Percentiles rank a stretch among this genome's conserved stretches.
Conservation (phyloP, 2,888 invertebrate genomes). For the Melieria crassipennis region DNA sequence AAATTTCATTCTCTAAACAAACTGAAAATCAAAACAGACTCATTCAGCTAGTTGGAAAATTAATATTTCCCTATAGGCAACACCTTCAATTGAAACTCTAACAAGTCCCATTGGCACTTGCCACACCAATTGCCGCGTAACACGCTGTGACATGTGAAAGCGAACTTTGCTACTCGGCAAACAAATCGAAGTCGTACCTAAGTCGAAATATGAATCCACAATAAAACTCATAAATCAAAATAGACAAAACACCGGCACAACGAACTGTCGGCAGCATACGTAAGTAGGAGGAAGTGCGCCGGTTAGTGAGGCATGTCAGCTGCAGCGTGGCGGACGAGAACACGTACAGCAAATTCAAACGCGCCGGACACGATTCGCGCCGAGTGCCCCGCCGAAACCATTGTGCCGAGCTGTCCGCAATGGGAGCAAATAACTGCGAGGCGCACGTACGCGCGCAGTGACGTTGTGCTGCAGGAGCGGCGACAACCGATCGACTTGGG, state of each 20-base stretch:
- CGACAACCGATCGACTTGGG: slow-evolving; percentile 18
- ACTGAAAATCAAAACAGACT: too few relatives aligned
- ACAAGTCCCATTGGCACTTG: not conserved
- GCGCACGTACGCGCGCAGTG: slow-evolving; percentile 15
- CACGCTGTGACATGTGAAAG: not conserved
- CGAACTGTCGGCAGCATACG: slow-evolving; percentile 8
- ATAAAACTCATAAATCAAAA: slow-evolving; percentile 48
- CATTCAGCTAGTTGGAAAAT: too few relatives aligned
- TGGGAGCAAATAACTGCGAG: slow-evolving; percentile 45
- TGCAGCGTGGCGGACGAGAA: slow-evolving; percentile 9
- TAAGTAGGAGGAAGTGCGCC: not conserved
- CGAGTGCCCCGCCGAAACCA: not conserved
- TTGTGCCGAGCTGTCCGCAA: too few relatives aligned
- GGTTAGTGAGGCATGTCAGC: not conserved
- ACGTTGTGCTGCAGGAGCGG: slow-evolving; percentile 23
- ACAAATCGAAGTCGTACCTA: not conserved
- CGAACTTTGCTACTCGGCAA: not conserved
- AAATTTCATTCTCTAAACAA: too few relatives aligned
- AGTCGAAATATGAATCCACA: slow-evolving; percentile 30
- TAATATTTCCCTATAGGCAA: too few relatives aligned
- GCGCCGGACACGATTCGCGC: slow-evolving; percentile 28
- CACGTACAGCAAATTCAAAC: slow-evolving; percentile 31
- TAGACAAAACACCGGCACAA: slow-evolving; percentile 44
- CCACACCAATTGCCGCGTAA: not conserved
- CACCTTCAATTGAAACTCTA: too few relatives aligned